Evolutionary conservation across 2,888 invertebrate species (phyloP), one percentile per base, ranked within the genome.

Genomic region (Cheiracanthium punctorium): DNA sequence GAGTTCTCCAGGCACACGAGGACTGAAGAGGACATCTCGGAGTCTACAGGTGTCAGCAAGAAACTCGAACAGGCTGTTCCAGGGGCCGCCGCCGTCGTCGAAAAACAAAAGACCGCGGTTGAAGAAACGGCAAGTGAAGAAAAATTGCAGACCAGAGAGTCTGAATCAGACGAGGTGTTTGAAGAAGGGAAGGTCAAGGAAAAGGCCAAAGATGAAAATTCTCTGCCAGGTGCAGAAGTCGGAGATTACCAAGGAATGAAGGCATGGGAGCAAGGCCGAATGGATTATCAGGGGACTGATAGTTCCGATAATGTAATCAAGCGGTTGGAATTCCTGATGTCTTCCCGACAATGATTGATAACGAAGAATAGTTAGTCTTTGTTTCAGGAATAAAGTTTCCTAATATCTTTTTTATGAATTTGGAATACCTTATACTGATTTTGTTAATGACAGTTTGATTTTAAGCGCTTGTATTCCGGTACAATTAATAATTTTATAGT

Each of bases 301-400:
- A 95, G 97, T 52, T 99, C 98, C 91, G 96, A 96, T 77, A 98
- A 98, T 92, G 98, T 99, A 91, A 96, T 97, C 96, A 95, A 95
- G 90, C 97, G 89, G 12, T 76, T 89, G 4, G 32, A 87, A 30
- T 87, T 72, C 30, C 73, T 87, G 28, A 87, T 87, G 76, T 41
- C 12, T 20, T n/a, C 74, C 8, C n/a, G n/a, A n/a, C n/a, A n/a
- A n/a, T n/a, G n/a, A n/a, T n/a, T n/a, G n/a, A n/a, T n/a, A n/a
- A n/a, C n/a, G n/a, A n/a, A n/a, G n/a, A n/a, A n/a, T n/a, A n/a
- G n/a, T n/a, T n/a, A n/a, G n/a, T n/a, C n/a, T n/a, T n/a, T n/a
- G n/a, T n/a, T n/a, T n/a, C n/a, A n/a, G n/a, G n/a, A n/a, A n/a
- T n/a, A n/a, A n/a, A n/a, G n/a, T n/a, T n/a, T n/a, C n/a, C n/a